Base-by-base conservation (phyloP, 2,888 invertebrate species). In the Lithodes maja region DNA sequence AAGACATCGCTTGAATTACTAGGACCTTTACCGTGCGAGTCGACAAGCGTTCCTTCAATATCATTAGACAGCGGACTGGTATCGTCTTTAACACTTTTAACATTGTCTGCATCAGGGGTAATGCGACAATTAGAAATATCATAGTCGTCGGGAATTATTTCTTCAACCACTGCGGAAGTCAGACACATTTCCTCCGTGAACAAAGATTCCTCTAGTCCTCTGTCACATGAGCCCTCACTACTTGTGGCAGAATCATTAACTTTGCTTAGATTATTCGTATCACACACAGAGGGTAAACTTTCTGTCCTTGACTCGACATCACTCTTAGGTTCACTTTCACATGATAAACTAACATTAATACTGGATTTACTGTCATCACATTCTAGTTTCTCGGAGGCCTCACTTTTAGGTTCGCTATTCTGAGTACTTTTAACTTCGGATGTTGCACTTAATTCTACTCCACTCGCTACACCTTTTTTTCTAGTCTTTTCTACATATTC, bases 131-230 rank as follows among this genome's bases (percentile, higher is more conserved):
- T 80, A 15, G 87, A 87, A 61, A 75, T 68, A 9, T 69, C 78
- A 83, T 54, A 33, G 33, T 33, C 84, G 69, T 89, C 89, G 12
- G 89, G 79, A 9, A 89, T 71, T 68, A 89, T 33, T 77, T 89
- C 89, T 71, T 82, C 85, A 49, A 89, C 61, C 15, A 89, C 83
- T 61, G 86, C 89, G 71, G 82, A 86, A 52, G 82, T 79, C 17
- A 89, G 81, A 78, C 85, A 89, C 3, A 89, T 17, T 52, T 89
- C 89, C 2, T 78, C 89, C 49, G 82, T 89, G 61, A 52, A 74
- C 33, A 89, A 81, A 33, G 80, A 81, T 75, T 89, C 88, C 75
- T 89, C 88, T 49, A 80, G 15, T n/a, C 81, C 85, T 85, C 79
- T 80, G 49, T 74, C 80, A 55, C 79, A 69, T 49, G 68, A 69